Conservation (phyloP, 2,113 vertebrate genomes). For the Mixornis gularis region DNA sequence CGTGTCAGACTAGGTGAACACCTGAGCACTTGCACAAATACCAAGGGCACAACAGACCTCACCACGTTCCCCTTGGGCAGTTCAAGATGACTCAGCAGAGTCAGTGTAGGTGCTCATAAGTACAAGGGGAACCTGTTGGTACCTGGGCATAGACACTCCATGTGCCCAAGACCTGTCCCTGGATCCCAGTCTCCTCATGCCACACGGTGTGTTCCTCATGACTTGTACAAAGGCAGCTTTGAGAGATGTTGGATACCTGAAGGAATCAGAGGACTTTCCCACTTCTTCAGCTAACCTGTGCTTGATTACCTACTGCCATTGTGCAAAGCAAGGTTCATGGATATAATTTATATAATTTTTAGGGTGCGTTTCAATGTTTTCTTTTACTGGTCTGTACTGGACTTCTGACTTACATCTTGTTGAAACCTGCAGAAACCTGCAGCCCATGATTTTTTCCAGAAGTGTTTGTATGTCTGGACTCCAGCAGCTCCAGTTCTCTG, state of each 20-base stretch:
- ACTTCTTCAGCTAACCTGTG: neutral
- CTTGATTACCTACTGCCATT: neutral
- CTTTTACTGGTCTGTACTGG: neutral
- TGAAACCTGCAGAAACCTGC: neutral
- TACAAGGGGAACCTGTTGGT: neutral
- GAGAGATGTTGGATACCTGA: neutral
- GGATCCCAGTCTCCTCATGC: neutral
- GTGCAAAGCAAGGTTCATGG: neutral
- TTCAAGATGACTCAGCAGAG: neutral
- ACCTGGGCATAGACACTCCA: accelerated
- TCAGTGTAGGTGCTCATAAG: accelerated
- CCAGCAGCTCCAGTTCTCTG: neutral
- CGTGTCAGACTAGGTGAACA: neutral
- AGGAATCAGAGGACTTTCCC: neutral
- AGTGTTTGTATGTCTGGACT: neutral
- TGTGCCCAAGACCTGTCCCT: neutral
- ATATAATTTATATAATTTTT: neutral
- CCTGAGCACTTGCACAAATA: accelerated
- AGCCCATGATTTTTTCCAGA: neutral
- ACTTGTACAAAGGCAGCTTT: neutral
- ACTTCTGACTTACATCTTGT: neutral
- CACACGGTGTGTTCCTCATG: neutral
- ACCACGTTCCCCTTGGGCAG: neutral
- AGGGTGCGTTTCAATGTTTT: neutral
- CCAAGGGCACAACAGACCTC: neutral